Conservation (phyloP, 2,888 invertebrate species). For the Theretra japonica region DNA sequence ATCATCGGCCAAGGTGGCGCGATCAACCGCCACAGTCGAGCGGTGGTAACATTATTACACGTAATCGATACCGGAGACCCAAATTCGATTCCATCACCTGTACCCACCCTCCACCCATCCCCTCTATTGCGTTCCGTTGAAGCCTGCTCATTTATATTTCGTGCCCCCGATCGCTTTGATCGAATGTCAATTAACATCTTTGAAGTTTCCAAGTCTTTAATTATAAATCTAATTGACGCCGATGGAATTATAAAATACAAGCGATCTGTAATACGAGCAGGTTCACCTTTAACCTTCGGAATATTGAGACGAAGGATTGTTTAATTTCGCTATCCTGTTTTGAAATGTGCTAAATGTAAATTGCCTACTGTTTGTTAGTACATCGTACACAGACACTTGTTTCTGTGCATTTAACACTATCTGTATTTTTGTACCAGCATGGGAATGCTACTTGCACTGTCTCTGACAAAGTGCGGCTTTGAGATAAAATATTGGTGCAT, state of each 20-base stretch:
- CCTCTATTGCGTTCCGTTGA: background rate
- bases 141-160: constrained; percentile 37
- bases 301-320: too few species aligned
- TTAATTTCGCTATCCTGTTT: too few species aligned
- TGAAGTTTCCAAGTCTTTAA: constrained; percentile 37
- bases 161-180: constrained; percentile 31
- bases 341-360: too few species aligned
- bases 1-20: constrained; percentile 8
- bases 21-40: background rate
- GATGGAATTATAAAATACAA: background rate
- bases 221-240: constrained; percentile 40
- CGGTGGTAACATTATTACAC: constrained; percentile 30
- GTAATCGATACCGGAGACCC: constrained; percentile 30
- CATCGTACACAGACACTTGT: too few species aligned
- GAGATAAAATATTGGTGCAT: too few species aligned
- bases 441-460: too few species aligned
- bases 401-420: too few species aligned
- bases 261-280: background rate
- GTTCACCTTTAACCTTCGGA: background rate
- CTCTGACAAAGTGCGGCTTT: too few species aligned
- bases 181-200: constrained; percentile 42
- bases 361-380: too few species aligned
- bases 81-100: constrained; percentile 30
- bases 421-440: too few species aligned
- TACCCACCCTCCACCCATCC: background rate